phyloP scores from a whole-genome alignment of 1,140 invertebrate genomes.

The Drosophila pruinosa region DNA sequence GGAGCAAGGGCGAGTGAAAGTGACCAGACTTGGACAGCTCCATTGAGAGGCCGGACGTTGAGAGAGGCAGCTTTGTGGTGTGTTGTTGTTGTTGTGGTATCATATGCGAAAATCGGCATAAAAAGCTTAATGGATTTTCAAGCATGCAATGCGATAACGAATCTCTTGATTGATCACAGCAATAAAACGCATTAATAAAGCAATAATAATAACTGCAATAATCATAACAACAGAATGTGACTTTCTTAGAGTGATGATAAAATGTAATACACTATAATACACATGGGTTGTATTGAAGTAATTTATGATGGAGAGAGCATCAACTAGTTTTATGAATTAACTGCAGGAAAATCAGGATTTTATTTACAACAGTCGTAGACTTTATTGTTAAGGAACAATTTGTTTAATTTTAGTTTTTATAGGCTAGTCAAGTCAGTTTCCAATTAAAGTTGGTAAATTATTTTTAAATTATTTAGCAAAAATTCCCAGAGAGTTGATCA shows the following conservation, averaged over 20 bases:
- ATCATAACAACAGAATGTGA: slow-evolving; percentile 8
- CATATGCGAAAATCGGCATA: slow-evolving; percentile 29
- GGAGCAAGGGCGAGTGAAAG: slow-evolving; percentile 48
- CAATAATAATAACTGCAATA: slow-evolving; percentile 44
- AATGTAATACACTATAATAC: slow-evolving; percentile 12
- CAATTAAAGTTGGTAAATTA: no score
- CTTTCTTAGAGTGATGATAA: background rate
- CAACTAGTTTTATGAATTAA: no score
- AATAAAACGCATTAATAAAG: slow-evolving; percentile 52
- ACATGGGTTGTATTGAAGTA: background rate
- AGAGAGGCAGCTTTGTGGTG: background rate
- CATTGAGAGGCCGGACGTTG: background rate
- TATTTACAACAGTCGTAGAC: no score
- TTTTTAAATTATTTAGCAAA: no score
- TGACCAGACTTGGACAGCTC: background rate
- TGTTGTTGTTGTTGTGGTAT: background rate
- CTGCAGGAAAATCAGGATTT: no score
- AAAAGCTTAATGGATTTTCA: slow-evolving; percentile 44
- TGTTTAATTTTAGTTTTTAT: no score
- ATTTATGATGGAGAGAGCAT: no score
- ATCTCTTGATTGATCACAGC: slow-evolving; percentile 33
- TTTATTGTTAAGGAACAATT: no score
- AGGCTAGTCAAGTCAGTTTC: no score
- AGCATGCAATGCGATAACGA: slow-evolving; percentile 39
- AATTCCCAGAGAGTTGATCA: no score